Percentiles rank a stretch among this genome's conserved stretches.
Evolutionary conservation across 2,888 invertebrate genomes (phyloP).

Genomic region (Stenchaetothrips biformis): DNA sequence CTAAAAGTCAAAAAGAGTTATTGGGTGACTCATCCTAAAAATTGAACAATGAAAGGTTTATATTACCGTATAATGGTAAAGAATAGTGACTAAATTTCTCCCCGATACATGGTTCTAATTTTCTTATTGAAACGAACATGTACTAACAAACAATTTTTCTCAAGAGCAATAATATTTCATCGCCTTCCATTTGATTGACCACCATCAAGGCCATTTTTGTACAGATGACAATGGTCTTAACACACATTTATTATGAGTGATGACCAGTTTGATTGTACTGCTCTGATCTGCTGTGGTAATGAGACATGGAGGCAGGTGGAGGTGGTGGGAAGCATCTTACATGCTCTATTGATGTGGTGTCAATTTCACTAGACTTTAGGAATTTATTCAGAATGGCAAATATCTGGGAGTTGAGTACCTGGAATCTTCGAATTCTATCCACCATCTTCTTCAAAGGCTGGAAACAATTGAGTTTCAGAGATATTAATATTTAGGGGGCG

Average conservation of each 20-base stretch:
- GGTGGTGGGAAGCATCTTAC: constrained; percentile 96
- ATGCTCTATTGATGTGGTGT: constrained; percentile 82
- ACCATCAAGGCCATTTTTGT: no score
- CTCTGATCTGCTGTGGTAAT: constrained; percentile 53
- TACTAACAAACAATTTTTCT: neutral
- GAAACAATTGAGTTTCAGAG: constrained; percentile 40
- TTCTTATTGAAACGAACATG: constrained; percentile 10
- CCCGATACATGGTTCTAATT: no score
- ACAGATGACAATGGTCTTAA: no score
- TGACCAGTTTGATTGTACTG: constrained; percentile 46
- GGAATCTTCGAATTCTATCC: constrained; percentile 93
- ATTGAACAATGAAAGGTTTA: no score
- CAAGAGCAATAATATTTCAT: constrained; percentile 26
- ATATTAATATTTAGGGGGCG: constrained; percentile 29
- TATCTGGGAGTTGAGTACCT: constrained; percentile 96
- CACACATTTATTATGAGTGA: constrained; percentile 27
- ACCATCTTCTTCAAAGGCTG: constrained; percentile 95
- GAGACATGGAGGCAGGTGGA: constrained; percentile 66
- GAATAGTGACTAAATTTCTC: no score
- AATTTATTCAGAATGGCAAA: constrained; percentile 94
- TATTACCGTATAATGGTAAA: no score
- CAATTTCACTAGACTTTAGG: constrained; percentile 76
- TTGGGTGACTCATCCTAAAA: no score
- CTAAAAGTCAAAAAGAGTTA: no score
- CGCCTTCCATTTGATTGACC: neutral